Evolutionary conservation across 2,113 vertebrate species (phyloP).

Genomic region (Cyprinodon tularosa): DNA sequence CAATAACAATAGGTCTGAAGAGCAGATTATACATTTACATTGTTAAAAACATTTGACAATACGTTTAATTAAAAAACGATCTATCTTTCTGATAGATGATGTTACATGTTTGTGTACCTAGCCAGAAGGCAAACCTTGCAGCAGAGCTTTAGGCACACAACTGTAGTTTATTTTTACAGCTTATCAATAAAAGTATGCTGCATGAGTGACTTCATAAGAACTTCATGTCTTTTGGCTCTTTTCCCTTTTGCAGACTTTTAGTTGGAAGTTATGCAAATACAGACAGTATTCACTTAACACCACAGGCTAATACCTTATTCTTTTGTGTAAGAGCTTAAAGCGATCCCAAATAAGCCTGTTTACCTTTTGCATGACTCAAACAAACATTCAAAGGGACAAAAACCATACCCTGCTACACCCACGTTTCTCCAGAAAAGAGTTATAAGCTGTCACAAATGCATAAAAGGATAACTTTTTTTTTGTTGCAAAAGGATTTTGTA

Average conservation of each 20-base stretch:
- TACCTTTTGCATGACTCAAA: not conserved
- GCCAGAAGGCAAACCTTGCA: not conserved
- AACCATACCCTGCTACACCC: not conserved
- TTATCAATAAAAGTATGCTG: constrained; percentile 1
- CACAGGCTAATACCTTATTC: not conserved
- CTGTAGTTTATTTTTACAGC: not conserved
- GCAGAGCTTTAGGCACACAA: not conserved
- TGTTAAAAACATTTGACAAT: not conserved
- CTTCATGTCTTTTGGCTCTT: too few relatives aligned
- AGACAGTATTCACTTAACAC: not conserved
- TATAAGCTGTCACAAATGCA: too few relatives aligned
- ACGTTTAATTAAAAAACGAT: constrained; percentile 2
- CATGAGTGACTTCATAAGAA: not conserved
- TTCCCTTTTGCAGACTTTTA: not conserved
- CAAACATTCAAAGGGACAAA: constrained; percentile 5
- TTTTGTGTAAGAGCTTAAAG: not conserved
- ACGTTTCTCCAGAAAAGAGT: too few relatives aligned
- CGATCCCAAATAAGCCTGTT: constrained; percentile 1
- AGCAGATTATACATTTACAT: not conserved
- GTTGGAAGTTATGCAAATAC: not conserved
- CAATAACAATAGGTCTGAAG: constrained; percentile 12
- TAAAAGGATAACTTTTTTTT: too few relatives aligned
- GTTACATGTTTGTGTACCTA: not conserved
- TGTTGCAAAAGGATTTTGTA: too few relatives aligned
- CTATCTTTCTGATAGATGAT: not conserved